A percentile compares a stretch with the other conserved stretches of the same genome.
Evolutionary conservation across 1,140 invertebrate species (phyloP).

Genomic region (Phthorimaea operculella): DNA sequence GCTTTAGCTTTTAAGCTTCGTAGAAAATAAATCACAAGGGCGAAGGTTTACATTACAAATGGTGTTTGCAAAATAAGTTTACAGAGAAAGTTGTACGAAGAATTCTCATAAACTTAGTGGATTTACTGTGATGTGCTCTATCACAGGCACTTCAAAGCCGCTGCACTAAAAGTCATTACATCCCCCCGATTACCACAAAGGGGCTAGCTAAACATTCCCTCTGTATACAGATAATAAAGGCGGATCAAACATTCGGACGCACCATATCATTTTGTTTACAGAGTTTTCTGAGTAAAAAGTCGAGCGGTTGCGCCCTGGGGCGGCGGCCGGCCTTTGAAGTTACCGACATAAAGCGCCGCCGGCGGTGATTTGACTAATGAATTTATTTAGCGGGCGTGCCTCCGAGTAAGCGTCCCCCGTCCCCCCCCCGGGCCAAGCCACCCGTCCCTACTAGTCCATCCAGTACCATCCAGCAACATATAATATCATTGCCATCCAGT

Average conservation of each 20-base stretch:
- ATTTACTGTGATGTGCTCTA: too few species aligned
- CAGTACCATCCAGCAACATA: not conserved
- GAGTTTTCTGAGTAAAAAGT: conserved; percentile 66
- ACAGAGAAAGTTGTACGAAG: too few species aligned
- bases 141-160: conserved; percentile 18
- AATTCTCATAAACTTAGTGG: too few species aligned
- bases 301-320: conserved; percentile 49
- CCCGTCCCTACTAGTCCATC: conserved; percentile 16
- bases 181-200: conserved; percentile 42
- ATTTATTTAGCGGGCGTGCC: conserved; percentile 67
- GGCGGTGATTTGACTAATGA: conserved; percentile 69
- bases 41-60: too few species aligned
- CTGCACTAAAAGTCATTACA: conserved; percentile 32
- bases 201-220: conserved; percentile 51
- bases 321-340: conserved; percentile 55
- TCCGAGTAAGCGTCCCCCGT: conserved; percentile 24
- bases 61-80: too few species aligned
- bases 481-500: not conserved
- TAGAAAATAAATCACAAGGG: too few species aligned
- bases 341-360: conserved; percentile 67
- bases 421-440: not conserved
- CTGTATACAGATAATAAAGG: conserved; percentile 62
- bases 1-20: too few species aligned
- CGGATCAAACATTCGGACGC: conserved; percentile 63
- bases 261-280: conserved; percentile 67